Percentiles rank a stretch among this genome's conserved stretches.
Conservation (phyloP, 2,888 invertebrate species). For the Drosophila meridiana region DNA sequence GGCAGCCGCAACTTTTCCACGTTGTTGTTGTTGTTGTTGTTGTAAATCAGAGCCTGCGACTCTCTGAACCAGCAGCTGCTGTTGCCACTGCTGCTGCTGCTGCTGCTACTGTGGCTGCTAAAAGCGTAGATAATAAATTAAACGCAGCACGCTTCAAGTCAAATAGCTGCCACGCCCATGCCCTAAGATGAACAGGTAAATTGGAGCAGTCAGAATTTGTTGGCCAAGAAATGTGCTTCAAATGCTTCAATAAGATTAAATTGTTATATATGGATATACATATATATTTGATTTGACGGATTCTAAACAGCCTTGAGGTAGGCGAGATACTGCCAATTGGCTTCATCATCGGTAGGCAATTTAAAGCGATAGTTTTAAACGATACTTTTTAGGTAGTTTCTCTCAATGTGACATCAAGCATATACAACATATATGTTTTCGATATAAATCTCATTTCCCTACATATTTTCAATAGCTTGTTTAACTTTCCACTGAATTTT, state of each 20-base stretch:
- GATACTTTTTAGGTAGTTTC: neutral
- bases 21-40: slow-evolving; percentile 42
- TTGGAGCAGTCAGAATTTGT: neutral
- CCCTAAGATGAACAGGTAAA: slow-evolving; percentile 26
- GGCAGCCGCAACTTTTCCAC: slow-evolving; percentile 58
- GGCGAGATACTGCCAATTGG: neutral
- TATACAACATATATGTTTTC: no score
- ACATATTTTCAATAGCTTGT: neutral
- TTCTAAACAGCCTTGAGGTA: neutral
- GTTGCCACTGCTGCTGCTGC: slow-evolving; percentile 14
- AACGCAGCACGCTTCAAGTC: slow-evolving; percentile 70
- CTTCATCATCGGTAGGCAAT: no score
- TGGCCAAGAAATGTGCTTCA: neutral
- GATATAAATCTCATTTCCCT: no score
- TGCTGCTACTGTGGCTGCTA: slow-evolving; percentile 26
- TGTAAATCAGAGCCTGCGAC: slow-evolving; percentile 74
- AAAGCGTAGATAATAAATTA: slow-evolving; percentile 77
- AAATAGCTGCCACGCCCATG: slow-evolving; percentile 34
- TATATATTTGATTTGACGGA: neutral
- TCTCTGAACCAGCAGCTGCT: slow-evolving; percentile 61
- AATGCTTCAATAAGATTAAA: slow-evolving; percentile 29
- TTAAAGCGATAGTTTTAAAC: neutral
- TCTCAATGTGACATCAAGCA: no score
- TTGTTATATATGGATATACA: slow-evolving; percentile 3
- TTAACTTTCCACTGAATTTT: slow-evolving; percentile 9